phyloP scores from a whole-genome alignment of 2,797 vertebrate genomes.

The Phalloptychus januarius region DNA sequence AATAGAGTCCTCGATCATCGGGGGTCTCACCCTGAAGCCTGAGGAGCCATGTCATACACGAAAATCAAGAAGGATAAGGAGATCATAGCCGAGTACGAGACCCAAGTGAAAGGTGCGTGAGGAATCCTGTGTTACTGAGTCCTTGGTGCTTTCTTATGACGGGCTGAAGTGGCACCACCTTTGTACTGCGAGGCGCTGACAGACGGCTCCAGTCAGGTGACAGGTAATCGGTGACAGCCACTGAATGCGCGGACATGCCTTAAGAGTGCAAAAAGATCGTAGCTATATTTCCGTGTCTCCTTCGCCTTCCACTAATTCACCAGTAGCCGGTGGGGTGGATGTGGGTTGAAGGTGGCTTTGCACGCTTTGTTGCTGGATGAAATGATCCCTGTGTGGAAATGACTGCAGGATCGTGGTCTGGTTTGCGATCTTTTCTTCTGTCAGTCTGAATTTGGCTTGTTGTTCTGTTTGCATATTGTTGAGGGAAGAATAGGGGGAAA shows the following conservation, averaged over 20 bases:
- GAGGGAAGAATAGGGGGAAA: background rate
- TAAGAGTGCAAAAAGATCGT: background rate
- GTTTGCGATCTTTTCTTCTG: slow-evolving; percentile 31
- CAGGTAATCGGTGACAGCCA: slow-evolving; percentile 54
- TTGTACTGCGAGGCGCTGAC: background rate
- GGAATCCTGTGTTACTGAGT: slow-evolving; percentile 3
- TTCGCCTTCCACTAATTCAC: background rate
- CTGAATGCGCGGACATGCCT: slow-evolving; percentile 21
- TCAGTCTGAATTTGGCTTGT: slow-evolving; percentile 7
- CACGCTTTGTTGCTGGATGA: slow-evolving; percentile 72
- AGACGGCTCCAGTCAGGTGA: slow-evolving; percentile 21
- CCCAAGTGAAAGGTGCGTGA: slow-evolving; percentile 94
- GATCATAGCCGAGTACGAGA: slow-evolving; percentile 96
- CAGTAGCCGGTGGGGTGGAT: slow-evolving; percentile 1
- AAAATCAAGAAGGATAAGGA: slow-evolving; percentile 98
- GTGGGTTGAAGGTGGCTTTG: slow-evolving; percentile 38
- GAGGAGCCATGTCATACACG: slow-evolving; percentile 89
- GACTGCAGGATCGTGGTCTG: slow-evolving; percentile 53
- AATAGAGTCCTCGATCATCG: slow-evolving; percentile 53
- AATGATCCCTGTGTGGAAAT: slow-evolving; percentile 55
- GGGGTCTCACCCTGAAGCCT: slow-evolving; percentile 67
- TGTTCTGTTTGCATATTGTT: background rate
- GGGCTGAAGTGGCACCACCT: background rate
- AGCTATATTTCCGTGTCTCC: background rate
- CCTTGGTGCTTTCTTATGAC: background rate